Conservation (phyloP, 2,797 vertebrate genomes). For the Leuciscus waleckii region DNA sequence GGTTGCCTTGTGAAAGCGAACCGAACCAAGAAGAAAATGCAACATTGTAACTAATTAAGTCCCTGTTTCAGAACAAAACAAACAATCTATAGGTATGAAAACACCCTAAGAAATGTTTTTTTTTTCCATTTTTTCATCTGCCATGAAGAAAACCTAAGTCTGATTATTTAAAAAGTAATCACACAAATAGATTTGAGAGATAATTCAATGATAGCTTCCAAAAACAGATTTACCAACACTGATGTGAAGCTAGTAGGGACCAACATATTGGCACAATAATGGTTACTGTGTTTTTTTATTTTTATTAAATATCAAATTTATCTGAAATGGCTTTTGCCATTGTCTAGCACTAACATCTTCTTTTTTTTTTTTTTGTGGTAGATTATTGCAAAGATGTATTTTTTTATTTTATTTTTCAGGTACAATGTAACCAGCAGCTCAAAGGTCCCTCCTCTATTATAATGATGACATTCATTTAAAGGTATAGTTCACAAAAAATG, state of each 20-base stretch:
- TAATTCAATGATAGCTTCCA: neutral
- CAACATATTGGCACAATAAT: neutral
- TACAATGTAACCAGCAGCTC: neutral
- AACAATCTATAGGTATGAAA: too few species aligned
- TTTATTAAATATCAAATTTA: neutral
- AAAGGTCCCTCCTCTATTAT: neutral
- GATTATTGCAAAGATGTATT: too few species aligned
- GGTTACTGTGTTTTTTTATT: neutral
- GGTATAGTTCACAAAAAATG: neutral
- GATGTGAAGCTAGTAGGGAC: neutral
- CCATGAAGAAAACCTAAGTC: constrained; percentile 19
- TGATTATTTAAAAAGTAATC: neutral
- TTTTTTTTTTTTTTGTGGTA: too few species aligned
- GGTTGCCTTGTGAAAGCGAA: too few species aligned
- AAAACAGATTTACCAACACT: neutral
- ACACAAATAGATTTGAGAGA: neutral
- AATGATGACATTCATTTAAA: neutral
- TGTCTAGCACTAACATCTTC: neutral
- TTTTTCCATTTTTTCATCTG: neutral
- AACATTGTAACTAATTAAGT: too few species aligned
- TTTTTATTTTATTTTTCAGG: neutral
- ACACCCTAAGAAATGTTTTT: neutral
- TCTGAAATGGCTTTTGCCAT: neutral
- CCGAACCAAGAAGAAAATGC: too few species aligned
- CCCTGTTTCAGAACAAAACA: too few species aligned